These are phyloP conservation scores for Intellagama lesueurii DNA, from an alignment of 2,797 vertebrate genomes.

Conservation along the genomic window DNA sequence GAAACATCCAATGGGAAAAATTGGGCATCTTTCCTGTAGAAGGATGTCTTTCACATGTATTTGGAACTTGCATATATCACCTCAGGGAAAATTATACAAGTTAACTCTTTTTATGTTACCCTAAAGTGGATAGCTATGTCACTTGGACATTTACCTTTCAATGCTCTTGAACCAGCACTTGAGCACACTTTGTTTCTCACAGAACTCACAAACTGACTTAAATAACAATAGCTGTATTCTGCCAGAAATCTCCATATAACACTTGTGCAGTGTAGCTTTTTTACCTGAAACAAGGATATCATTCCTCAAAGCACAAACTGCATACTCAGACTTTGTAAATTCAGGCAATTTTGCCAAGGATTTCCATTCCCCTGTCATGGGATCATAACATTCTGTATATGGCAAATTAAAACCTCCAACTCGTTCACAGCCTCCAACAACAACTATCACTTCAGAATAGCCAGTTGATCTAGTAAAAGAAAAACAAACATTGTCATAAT, in stretches of 20 bases:
- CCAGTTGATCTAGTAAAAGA: conserved; percentile 89
- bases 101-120: not conserved
- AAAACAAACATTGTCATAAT: conserved; percentile 24
- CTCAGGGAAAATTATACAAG: not conserved
- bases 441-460: conserved; percentile 97
- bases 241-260: not conserved
- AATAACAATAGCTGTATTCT: not conserved
- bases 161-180: not conserved
- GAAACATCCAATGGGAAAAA: not conserved
- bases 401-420: conserved; percentile 98
- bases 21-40: not conserved
- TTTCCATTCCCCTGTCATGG: conserved; percentile 97
- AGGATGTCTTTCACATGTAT: not conserved
- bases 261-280: conserved; percentile 4
- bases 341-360: conserved; percentile 97
- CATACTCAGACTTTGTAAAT: conserved; percentile 98
- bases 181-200: not conserved
- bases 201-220: not conserved
- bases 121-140: not conserved
- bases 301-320: conserved; percentile 95
- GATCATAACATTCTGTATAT: conserved; percentile 97
- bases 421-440: conserved; percentile 97
- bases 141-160: not conserved
- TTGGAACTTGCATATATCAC: not conserved
- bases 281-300: conserved; percentile 99